These are phyloP conservation scores for Geotrypetes seraphini DNA, from an alignment of 2,797 vertebrate species.

Conservation along the genomic window DNA sequence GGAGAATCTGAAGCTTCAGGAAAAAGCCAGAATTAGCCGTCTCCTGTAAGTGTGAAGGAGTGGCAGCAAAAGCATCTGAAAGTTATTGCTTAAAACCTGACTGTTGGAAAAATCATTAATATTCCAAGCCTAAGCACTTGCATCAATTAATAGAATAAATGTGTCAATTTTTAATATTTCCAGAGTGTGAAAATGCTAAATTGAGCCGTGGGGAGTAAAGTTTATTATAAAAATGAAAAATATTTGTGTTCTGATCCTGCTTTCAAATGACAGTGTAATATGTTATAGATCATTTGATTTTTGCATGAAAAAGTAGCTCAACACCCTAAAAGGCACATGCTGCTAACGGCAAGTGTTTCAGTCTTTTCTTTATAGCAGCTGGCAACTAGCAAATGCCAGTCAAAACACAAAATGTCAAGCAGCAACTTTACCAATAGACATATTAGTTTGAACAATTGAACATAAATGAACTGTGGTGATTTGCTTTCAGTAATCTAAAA, in stretches of 20 bases:
- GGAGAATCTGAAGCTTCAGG: background rate
- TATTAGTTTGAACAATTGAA: conserved; percentile 25
- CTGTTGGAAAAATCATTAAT: conserved; percentile 7
- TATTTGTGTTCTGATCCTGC: conserved; percentile 48
- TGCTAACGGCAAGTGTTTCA: conserved; percentile 44
- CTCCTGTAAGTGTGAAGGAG: background rate
- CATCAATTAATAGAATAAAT: conserved; percentile 47
- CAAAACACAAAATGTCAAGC: conserved; percentile 63
- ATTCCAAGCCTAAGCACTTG: conserved; percentile 16
- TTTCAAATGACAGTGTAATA: conserved; percentile 80
- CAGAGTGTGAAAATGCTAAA: conserved; percentile 51
- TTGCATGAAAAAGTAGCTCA: conserved; percentile 43
- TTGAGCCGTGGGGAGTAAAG: conserved; percentile 49
- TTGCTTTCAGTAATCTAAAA: conserved; percentile 5
- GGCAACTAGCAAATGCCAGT: conserved; percentile 73
- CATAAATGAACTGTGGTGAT: conserved; percentile 20
- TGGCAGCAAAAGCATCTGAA: background rate
- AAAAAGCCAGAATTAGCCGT: background rate
- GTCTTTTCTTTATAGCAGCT: conserved; percentile 63
- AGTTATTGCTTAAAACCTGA: background rate
- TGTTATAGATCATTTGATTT: conserved; percentile 83
- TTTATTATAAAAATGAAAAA: conserved; percentile 52
- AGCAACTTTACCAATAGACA: conserved; percentile 52
- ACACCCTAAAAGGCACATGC: conserved; percentile 59
- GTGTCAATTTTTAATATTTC: conserved; percentile 39